Evolutionary conservation across 2,797 vertebrate species (phyloP), one percentile per base, ranked within the genome.

Genomic region (Xerus rutilus): DNA sequence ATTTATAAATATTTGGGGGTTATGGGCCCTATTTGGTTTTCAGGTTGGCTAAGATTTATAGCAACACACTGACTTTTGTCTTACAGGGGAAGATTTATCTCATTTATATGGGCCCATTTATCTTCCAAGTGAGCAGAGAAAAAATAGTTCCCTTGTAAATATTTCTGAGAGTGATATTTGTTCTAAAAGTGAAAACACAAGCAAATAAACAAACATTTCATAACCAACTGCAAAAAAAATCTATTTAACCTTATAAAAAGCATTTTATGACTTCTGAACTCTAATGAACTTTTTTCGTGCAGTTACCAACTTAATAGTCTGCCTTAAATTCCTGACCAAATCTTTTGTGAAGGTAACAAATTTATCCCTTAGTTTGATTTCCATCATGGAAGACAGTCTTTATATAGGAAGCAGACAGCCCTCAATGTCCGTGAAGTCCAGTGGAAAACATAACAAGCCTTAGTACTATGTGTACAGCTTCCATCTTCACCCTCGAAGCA

Each of bases 141-240:
- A 11, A 84, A 95, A 62, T 73, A 69, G 25, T 49, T 89, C 49
- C 11, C 20, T 86, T 79, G 82, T 35, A 89, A 89, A 57, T 47
- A 49, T 11, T 84, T 86, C n/a, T 74, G 39, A 79, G 85, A 73
- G 14, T 78, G 28, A 87, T 43, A 35, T 32, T 92, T 49, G 28
- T 35, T 69, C 89, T 82, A 49, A 89, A 83, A 95, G 69, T 82
- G 74, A 82, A 89, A 81, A 86, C 6, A 28, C 49, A 94, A 76
- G 45, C 69, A 89, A 93, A 49, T 62, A 89, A 93, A 65, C 15
- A 79, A 47, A 57, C 45, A 90, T 47, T 84, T 54, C 18, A 67
- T 70, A n/a, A 59, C 81, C 25, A 88, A 11, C 32, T 32, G 28
- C 32, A 45, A 65, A 52, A 73, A 67, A 65, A 76, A 49, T 7